These are phyloP conservation scores for Tenualosa ilisha DNA, from an alignment of 2,797 vertebrate genomes.

Conservation along the genomic window DNA sequence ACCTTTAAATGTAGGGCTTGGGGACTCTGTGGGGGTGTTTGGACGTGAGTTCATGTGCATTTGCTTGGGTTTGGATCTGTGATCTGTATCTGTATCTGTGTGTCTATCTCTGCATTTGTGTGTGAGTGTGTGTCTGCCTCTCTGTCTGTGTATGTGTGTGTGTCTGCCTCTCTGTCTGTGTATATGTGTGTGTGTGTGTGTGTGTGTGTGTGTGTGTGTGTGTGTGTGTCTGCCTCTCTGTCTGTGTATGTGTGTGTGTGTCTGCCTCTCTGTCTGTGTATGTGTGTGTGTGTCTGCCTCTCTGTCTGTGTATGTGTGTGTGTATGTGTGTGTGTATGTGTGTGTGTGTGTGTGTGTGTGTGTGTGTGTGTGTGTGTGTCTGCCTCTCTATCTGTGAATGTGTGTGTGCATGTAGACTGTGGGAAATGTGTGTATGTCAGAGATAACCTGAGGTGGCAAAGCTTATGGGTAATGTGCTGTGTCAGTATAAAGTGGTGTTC, in stretches of 20 bases:
- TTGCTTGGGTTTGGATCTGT: too few relatives aligned
- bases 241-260: constrained; percentile 1
- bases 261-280: constrained; percentile 8
- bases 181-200: too few relatives aligned
- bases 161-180: too few relatives aligned
- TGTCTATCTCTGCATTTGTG: too few relatives aligned
- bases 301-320: background rate
- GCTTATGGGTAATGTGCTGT: constrained; percentile 72
- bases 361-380: background rate
- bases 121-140: too few relatives aligned
- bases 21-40: too few relatives aligned
- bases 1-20: too few relatives aligned
- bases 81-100: too few relatives aligned
- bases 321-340: background rate
- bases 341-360: constrained; percentile 22
- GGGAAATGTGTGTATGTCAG: constrained; percentile 67
- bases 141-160: too few relatives aligned
- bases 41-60: too few relatives aligned
- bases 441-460: constrained; percentile 67
- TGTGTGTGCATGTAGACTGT: constrained; percentile 20
- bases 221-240: too few relatives aligned
- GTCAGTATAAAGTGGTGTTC: constrained; percentile 59
- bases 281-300: background rate
- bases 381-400: background rate
- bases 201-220: too few relatives aligned